These are phyloP conservation scores for Tryphoninae sp. DNA, from an alignment of 2,888 invertebrate species.

Conservation along the genomic window DNA sequence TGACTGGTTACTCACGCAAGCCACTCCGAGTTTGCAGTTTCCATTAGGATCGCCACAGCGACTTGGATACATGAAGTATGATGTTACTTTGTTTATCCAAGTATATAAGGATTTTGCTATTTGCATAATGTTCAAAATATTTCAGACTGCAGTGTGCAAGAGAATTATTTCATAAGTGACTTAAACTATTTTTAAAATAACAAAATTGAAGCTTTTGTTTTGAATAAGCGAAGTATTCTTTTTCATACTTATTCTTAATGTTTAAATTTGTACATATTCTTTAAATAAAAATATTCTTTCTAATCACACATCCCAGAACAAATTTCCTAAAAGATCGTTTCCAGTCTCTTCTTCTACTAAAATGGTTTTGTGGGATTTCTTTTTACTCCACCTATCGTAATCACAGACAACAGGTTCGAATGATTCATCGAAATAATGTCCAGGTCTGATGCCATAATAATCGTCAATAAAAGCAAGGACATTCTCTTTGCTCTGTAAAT, in stretches of 20 bases:
- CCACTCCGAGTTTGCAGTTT: too few species aligned
- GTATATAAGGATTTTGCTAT: too few species aligned
- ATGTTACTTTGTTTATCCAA: too few species aligned
- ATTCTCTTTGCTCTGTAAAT: conserved; percentile 86
- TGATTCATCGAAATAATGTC: conserved; percentile 9
- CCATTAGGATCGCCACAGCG: too few species aligned
- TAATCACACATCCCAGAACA: conserved; percentile 35
- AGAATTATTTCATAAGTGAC: too few species aligned
- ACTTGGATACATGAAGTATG: too few species aligned
- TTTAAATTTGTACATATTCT: not conserved
- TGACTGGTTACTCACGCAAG: too few species aligned
- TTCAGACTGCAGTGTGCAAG: too few species aligned
- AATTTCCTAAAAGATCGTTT: conserved; percentile 49
- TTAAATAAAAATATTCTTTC: not conserved
- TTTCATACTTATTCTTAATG: not conserved
- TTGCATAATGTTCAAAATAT: too few species aligned
- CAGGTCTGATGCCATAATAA: conserved; percentile 82
- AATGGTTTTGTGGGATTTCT: conserved; percentile 9
- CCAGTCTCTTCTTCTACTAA: conserved; percentile 16
- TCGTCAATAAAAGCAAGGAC: conserved; percentile 88
- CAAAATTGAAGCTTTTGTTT: too few species aligned
- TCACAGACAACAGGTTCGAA: conserved; percentile 56
- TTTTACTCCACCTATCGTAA: conserved; percentile 40
- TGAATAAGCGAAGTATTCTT: too few species aligned
- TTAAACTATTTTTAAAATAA: too few species aligned